These are phyloP conservation scores for Drosophila eugracilis DNA, from an alignment of 1,140 invertebrate species.

Conservation along the genomic window DNA sequence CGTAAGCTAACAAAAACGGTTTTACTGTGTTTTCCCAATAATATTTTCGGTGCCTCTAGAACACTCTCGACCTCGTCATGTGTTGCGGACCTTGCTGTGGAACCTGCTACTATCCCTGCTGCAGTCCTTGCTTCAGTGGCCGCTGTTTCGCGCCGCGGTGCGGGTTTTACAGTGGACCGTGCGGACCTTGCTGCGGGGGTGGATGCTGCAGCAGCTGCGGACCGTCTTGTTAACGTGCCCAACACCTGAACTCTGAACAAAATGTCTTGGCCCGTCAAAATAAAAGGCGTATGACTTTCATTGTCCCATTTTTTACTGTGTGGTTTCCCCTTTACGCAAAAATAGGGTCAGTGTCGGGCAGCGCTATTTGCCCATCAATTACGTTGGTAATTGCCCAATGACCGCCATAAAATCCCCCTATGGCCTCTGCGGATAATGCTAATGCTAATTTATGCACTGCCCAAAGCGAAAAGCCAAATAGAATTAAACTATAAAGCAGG, in stretches of 20 bases:
- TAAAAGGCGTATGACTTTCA: slow-evolving; percentile 15
- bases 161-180: slow-evolving; percentile 29
- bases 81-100: slow-evolving; percentile 44
- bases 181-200: slow-evolving; percentile 38
- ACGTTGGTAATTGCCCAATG: slow-evolving; percentile 59
- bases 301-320: background rate
- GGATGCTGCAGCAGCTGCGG: slow-evolving; percentile 45
- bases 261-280: slow-evolving; percentile 1
- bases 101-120: slow-evolving; percentile 38
- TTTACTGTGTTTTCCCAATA: background rate
- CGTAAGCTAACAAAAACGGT: slow-evolving; percentile 10
- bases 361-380: slow-evolving; percentile 57
- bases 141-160: slow-evolving; percentile 29
- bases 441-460: slow-evolving; percentile 79
- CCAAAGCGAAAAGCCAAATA: slow-evolving; percentile 70
- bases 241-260: background rate
- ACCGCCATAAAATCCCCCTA: slow-evolving; percentile 36
- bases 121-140: slow-evolving; percentile 51
- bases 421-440: slow-evolving; percentile 8
- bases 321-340: background rate
- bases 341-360: background rate
- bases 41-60: background rate
- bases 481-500: slow-evolving; percentile 57
- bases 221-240: slow-evolving; percentile 21
- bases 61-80: slow-evolving; percentile 8